Base-by-base conservation (phyloP, 2,113 vertebrate species). In the Odocoileus hemionus region DNA sequence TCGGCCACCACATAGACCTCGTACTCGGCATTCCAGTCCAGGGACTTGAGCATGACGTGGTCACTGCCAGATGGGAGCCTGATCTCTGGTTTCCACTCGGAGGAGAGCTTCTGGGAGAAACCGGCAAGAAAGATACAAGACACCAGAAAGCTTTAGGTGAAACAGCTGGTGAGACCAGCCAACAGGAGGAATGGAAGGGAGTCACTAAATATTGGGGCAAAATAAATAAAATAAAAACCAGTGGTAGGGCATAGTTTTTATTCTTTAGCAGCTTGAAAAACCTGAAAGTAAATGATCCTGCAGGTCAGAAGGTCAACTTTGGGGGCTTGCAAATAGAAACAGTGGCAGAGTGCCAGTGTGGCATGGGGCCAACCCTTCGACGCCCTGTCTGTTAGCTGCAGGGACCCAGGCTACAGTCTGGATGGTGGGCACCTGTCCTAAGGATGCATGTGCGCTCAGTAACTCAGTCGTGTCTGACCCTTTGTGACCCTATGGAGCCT, bases 1-100 rank as follows among this genome's bases (percentile, higher is more conserved):
- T 99, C 99, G 0, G 99, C 99, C 84, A 99, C 98, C 98, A 99
- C 99, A 0, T 97, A 98, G n/a, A 99, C 99, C 39, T 99, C 99
- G 10, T 99, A 99, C 90, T 99, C 99, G 0, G 99, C 99, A 57
- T 99, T 99, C 99, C 99, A 99, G 15, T 99, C 99, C 97, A 99
- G 98, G 1, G 99, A 98, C 0, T 98, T 99, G 52, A 99, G 99
- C 96, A 99, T 97, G 39, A 99, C 98, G 3, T 99, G 98, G 89
- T 99, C 99, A 0, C 99, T 99, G 98, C 95, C 97, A 0, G 99
- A 99, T 0, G 99, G 99, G 78, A 99, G 97, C n/a, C 99, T 98
- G 98, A 99, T 99, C 98, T 99, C 99, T 1, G 99, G 99, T 97
- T 99, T 99, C 99, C 99, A 99, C 4, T 99, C 99, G 0, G 98